Percentiles rank a stretch among this genome's conserved stretches.
These are phyloP conservation scores for Callorhinus ursinus DNA, from an alignment of 2,113 vertebrate species.

Conservation along the genomic window DNA sequence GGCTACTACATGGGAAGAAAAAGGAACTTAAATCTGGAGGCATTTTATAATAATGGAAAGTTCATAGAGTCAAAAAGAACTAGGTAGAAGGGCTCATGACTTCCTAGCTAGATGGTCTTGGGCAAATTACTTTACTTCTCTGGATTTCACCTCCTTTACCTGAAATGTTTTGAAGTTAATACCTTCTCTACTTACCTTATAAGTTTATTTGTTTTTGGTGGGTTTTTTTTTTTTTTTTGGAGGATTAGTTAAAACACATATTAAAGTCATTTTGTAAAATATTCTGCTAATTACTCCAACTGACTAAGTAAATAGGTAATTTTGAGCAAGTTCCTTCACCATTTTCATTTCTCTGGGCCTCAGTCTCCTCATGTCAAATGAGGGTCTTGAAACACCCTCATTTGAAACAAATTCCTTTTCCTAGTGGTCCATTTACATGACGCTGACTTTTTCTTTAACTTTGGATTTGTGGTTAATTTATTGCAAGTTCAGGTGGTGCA, in stretches of 20 bases:
- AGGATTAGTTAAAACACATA: neutral
- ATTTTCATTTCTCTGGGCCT: neutral
- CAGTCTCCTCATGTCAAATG: neutral
- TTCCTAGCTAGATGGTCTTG: neutral
- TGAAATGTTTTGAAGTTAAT: slow-evolving; percentile 34
- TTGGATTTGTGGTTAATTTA: neutral
- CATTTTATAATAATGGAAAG: neutral
- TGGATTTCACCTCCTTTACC: neutral
- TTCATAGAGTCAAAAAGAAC: slow-evolving; percentile 11
- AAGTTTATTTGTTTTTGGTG: neutral
- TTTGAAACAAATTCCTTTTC: slow-evolving; percentile 24
- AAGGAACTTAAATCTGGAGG: slow-evolving; percentile 16
- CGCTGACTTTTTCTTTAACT: slow-evolving; percentile 39
- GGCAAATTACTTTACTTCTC: neutral
- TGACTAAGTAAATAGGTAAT: neutral
- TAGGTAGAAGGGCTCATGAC: neutral
- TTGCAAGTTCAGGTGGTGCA: neutral
- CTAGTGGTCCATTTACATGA: neutral
- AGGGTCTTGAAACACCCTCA: neutral
- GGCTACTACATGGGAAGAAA: neutral
- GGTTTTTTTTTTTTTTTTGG: neutral
- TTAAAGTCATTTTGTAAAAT: slow-evolving; percentile 15
- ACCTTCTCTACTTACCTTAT: neutral
- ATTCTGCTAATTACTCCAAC: neutral
- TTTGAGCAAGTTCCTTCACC: neutral